These are phyloP conservation scores for Melieria crassipennis DNA, from an alignment of 2,888 invertebrate genomes.

Conservation along the genomic window DNA sequence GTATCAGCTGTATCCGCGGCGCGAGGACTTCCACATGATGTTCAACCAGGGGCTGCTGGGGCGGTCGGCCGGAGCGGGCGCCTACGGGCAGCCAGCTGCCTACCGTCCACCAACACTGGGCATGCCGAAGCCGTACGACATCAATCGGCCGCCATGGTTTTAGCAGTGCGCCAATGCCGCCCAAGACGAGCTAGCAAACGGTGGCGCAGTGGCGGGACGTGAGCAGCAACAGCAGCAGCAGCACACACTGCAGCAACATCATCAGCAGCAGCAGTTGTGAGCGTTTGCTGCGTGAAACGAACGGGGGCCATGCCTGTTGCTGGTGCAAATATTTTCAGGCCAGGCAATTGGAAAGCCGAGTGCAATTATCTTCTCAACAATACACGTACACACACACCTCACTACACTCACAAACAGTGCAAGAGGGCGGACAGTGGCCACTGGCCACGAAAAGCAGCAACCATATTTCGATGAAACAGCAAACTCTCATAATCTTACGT, in stretches of 20 bases:
- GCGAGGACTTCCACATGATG: constrained; percentile 74
- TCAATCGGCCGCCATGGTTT: constrained; percentile 77
- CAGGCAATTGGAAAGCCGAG: too few species aligned
- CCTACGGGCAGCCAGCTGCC: constrained; percentile 75
- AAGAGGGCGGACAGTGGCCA: not conserved
- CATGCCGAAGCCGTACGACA: constrained; percentile 79
- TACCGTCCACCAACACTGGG: constrained; percentile 68
- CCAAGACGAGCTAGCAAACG: constrained; percentile 37
- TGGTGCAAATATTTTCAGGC: too few species aligned
- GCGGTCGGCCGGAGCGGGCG: constrained; percentile 69
- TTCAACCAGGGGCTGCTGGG: constrained; percentile 62
- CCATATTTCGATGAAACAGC: constrained; percentile 15
- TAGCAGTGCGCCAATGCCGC: constrained; percentile 66
- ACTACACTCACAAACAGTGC: not conserved
- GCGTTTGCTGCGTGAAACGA: too few species aligned
- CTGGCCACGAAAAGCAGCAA: not conserved
- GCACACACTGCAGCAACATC: constrained; percentile 29
- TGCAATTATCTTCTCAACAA: too few species aligned
- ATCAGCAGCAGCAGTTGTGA: constrained; percentile 32
- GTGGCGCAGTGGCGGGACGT: constrained; percentile 16
- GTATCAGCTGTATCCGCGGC: constrained; percentile 79
- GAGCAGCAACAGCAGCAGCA: constrained; percentile 35
- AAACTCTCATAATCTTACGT: constrained; percentile 26
- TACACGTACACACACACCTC: not conserved
- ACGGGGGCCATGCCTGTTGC: too few species aligned